Evolutionary conservation across 2,888 invertebrate genomes (phyloP).

Genomic region (Sphaeridia pumilis): DNA sequence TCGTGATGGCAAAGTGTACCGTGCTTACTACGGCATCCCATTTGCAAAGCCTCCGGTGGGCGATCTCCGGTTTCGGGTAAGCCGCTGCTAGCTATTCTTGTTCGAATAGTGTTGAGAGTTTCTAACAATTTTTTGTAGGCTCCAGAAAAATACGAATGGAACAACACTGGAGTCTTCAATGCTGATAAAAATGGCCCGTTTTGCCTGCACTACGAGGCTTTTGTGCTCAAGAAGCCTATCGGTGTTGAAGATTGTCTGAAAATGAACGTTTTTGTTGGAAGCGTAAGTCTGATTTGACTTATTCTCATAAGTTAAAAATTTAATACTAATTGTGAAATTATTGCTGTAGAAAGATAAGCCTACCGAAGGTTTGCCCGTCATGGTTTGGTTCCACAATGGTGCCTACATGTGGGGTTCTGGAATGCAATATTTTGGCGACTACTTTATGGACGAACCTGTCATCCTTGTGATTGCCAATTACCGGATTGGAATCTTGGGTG

Average conservation of each 20-base stretch:
- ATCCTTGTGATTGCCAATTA: conserved; percentile 11
- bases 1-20: background rate
- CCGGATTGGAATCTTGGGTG: conserved; percentile 5
- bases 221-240: conserved; percentile 17
- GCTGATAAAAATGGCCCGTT: conserved; percentile 21
- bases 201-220: conserved; percentile 31
- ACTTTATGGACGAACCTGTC: conserved; percentile 13
- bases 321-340: background rate
- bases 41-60: background rate
- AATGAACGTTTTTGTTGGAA: conserved; percentile 18
- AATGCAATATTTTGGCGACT: conserved; percentile 5
- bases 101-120: no score
- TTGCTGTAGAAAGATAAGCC: conserved; percentile 1
- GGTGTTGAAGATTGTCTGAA: conserved; percentile 30
- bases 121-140: no score
- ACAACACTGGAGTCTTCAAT: conserved; percentile 19
- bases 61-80: background rate
- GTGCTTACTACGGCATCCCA: background rate
- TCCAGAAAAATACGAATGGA: no score
- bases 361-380: conserved; percentile 19
- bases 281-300: background rate
- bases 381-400: conserved; percentile 20
- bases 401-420: conserved; percentile 15
- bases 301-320: background rate
- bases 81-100: no score